Base-by-base conservation (phyloP, 2,888 invertebrate genomes). In the Lycaena phlaeas region DNA sequence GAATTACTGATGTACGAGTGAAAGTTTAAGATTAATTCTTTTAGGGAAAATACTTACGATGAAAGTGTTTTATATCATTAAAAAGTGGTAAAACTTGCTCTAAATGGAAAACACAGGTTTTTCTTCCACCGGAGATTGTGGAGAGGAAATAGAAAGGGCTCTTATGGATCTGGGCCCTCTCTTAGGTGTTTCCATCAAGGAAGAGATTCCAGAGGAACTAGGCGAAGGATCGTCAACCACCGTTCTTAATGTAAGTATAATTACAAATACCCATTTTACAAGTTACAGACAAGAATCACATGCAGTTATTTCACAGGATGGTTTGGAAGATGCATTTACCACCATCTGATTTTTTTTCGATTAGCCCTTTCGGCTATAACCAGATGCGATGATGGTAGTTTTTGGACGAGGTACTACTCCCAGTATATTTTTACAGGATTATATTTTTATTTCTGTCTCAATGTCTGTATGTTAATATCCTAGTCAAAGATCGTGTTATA, bases 161-260 rank as follows among this genome's bases (percentile, higher is more conserved):
- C 66, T 85, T 46, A 74, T 85, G 78, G 85, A 84, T 56, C 64
- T 85, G 37, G 81, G 82, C 45, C 72, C 82, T 46, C 73, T 82
- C 34, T 56, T 58, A 49, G 84, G 82, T 28, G 82, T 84, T 55
- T 68, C 72, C 57, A 75, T 85, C 58, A 85, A 85, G 50, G 82
- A 84, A 51, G 85, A 85, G 59, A 67, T 58, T 41, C 64, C 68
- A 1, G 85, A 85, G 15, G 85, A 84, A 25, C 54, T 68, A 12
- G 52, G 59, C 1, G 74, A 74, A 17, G 44, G 53, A 14, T 42
- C 53, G 9, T 49, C 52, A 7, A 38, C 50, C 17, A 51, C 61
- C 7, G 52, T 57, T 26, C 53, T 54, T 27, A 73, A 71, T 61
- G 79, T 79, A 56, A 64, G 72, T 14, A 22, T 22, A 22, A 22